phyloP scores from a whole-genome alignment of 2,797 vertebrate genomes.

The Cygnus olor region DNA sequence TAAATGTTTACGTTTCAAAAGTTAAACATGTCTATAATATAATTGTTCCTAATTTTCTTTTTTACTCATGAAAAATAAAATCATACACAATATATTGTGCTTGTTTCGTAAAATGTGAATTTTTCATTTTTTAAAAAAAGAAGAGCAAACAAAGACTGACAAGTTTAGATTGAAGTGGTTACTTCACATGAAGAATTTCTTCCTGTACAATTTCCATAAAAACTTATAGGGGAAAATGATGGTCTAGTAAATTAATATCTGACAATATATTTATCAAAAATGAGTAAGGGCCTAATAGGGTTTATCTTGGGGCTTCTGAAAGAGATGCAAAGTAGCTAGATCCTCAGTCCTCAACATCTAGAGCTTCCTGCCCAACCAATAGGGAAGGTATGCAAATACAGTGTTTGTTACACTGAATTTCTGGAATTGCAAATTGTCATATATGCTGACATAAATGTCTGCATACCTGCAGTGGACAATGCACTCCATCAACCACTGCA shows the following conservation, averaged over 20 bases:
- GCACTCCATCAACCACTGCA: neutral
- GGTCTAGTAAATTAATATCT: neutral
- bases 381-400: neutral
- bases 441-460: neutral
- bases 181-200: neutral
- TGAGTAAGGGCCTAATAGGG: neutral
- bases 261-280: neutral
- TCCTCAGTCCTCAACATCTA: neutral
- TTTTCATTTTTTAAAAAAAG: neutral
- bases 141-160: neutral
- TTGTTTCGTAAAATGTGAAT: neutral
- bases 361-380: neutral
- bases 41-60: neutral
- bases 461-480: neutral
- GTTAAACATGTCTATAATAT: neutral
- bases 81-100: neutral
- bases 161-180: neutral
- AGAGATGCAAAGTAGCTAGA: neutral
- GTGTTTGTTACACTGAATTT: neutral
- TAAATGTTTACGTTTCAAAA: neutral
- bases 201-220: neutral
- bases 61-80: neutral
- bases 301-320: neutral
- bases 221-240: neutral
- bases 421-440: neutral